phyloP scores from a whole-genome alignment of 2,888 invertebrate genomes.

The Drosophila leonis region DNA sequence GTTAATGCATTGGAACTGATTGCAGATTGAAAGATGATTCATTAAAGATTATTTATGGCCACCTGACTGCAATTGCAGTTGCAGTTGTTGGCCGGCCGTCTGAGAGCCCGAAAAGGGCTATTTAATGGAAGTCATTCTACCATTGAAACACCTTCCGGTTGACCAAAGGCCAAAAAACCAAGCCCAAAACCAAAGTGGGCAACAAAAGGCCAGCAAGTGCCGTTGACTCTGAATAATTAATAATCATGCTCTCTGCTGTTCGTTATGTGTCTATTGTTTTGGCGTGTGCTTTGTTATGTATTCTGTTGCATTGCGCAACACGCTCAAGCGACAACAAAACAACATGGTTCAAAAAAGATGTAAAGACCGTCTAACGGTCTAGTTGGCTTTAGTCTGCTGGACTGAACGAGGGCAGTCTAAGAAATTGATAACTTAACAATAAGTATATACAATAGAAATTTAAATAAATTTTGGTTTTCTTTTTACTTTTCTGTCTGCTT shows the following conservation, averaged over 20 bases:
- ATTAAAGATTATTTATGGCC: slow-evolving; percentile 24
- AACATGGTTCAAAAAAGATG: slow-evolving; percentile 42
- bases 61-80: slow-evolving; percentile 28
- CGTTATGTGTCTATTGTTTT: slow-evolving; percentile 66
- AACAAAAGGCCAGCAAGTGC: slow-evolving; percentile 58
- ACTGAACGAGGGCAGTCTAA: neutral
- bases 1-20: neutral
- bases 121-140: slow-evolving; percentile 50
- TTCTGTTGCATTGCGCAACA: slow-evolving; percentile 75
- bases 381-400: slow-evolving; percentile 15
- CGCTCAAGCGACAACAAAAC: slow-evolving; percentile 5
- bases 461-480: neutral
- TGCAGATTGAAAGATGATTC: slow-evolving; percentile 24
- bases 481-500: neutral
- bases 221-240: slow-evolving; percentile 74
- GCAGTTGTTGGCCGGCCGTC: slow-evolving; percentile 11
- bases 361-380: slow-evolving; percentile 38
- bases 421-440: neutral
- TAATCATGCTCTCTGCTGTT: slow-evolving; percentile 56
- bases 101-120: slow-evolving; percentile 13
- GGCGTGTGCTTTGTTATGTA: slow-evolving; percentile 61
- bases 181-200: slow-evolving; percentile 28
- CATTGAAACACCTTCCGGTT: slow-evolving; percentile 65
- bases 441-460: neutral
- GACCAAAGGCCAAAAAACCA: slow-evolving; percentile 31